phyloP scores from a whole-genome alignment of 2,113 vertebrate species.

The Gadus chalcogrammus region DNA sequence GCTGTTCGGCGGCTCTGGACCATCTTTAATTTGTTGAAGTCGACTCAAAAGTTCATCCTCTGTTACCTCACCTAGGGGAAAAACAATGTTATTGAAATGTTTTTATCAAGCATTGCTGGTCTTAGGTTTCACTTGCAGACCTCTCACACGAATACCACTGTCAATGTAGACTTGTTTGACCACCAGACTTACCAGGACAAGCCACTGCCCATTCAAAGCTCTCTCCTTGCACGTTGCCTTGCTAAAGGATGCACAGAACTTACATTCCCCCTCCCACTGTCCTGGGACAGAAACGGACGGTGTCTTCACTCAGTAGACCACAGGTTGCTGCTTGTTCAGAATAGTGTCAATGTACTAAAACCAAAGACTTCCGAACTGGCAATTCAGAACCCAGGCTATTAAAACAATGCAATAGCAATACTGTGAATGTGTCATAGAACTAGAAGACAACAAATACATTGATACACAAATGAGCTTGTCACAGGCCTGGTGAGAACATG shows the following conservation, averaged over 20 bases:
- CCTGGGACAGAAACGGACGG: conserved; percentile 68
- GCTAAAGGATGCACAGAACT: conserved; percentile 67
- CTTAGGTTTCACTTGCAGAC: no score
- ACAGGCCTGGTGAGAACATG: no score
- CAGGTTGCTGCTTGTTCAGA: conserved; percentile 31
- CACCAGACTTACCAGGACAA: conserved; percentile 70
- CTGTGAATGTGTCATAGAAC: no score
- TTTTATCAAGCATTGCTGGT: no score
- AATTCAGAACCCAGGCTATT: no score
- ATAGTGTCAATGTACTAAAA: conserved; percentile 32
- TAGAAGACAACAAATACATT: no score
- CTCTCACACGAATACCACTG: no score
- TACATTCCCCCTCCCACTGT: conserved; percentile 59
- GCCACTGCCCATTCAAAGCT: conserved; percentile 63
- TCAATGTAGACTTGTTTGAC: no score
- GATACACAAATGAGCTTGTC: no score
- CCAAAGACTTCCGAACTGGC: background rate
- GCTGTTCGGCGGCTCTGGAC: conserved; percentile 77
- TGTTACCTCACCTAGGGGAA: conserved; percentile 88
- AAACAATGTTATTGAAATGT: conserved; percentile 1
- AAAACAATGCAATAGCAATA: no score
- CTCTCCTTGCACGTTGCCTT: conserved; percentile 52
- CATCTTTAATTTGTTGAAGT: conserved; percentile 95
- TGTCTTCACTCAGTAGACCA: conserved; percentile 51
- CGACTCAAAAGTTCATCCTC: conserved; percentile 93